A percentile compares a stretch with the other conserved stretches of the same genome.
Conservation (phyloP, 2,888 invertebrate genomes). For the Drosophila multiciliata region DNA sequence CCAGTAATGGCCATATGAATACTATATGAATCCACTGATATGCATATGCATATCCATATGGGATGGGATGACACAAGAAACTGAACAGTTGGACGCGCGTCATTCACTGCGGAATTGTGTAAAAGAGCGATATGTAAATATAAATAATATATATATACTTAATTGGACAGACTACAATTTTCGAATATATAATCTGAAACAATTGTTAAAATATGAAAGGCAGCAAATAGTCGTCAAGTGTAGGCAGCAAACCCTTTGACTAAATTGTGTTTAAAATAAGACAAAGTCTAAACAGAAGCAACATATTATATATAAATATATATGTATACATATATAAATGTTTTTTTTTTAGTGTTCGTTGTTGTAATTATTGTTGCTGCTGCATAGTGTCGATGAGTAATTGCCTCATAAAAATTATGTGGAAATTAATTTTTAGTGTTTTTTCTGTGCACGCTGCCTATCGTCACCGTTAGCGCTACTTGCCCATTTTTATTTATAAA, state of each 20-base stretch:
- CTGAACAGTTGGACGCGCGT: conserved; percentile 19
- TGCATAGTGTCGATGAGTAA: conserved; percentile 76
- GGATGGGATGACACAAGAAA: conserved; percentile 11
- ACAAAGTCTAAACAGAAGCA: not conserved
- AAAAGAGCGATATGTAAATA: not conserved
- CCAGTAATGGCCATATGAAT: conserved; percentile 54
- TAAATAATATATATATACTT: not conserved
- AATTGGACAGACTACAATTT: not conserved
- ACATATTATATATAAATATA: too few species aligned
- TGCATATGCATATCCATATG: not conserved
- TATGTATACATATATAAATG: not conserved
- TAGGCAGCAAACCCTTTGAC: conserved; percentile 35
- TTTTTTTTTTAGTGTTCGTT: conserved; percentile 4
- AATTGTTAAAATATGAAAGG: not conserved
- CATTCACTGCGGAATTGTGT: not conserved
- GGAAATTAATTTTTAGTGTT: conserved; percentile 79
- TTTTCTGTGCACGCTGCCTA: conserved; percentile 46
- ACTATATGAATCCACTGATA: conserved; percentile 15
- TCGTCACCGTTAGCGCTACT: conserved; percentile 24
- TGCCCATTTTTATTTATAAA: conserved; percentile 56
- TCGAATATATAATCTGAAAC: not conserved
- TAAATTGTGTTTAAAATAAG: conserved; percentile 19
- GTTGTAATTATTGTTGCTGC: conserved; percentile 16
- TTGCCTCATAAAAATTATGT: conserved; percentile 81
- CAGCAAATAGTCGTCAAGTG: conserved; percentile 48